Evolutionary conservation across 2,113 vertebrate genomes (phyloP).

Genomic region (Eubucco bourcierii): DNA sequence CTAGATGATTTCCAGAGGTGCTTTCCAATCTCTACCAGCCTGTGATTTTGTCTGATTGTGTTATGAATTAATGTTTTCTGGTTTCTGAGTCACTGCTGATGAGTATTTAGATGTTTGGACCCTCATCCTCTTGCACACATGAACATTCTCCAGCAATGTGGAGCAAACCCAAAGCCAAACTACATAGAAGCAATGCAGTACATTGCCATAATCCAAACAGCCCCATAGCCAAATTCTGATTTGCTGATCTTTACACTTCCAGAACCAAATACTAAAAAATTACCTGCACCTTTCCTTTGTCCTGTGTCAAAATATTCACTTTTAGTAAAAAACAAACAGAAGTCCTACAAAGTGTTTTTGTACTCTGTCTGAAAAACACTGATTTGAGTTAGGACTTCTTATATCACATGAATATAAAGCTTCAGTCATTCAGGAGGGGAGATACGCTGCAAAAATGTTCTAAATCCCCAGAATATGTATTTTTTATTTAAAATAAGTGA

Average conservation of each 20-base stretch:
- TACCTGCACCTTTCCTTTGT: not conserved
- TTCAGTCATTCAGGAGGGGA: not conserved
- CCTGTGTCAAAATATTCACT: not conserved
- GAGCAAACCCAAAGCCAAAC: not conserved
- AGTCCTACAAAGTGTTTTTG: not conserved
- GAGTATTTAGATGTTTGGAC: not conserved
- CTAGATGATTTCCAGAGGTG: too few relatives aligned
- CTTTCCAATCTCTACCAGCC: too few relatives aligned
- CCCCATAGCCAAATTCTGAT: not conserved
- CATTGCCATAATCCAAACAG: not conserved
- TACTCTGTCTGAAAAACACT: not conserved
- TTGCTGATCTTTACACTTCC: not conserved
- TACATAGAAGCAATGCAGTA: not conserved
- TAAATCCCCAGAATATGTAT: not conserved
- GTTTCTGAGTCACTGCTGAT: constrained; percentile 22
- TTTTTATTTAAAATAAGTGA: not conserved
- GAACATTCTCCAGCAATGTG: not conserved
- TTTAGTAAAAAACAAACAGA: not conserved
- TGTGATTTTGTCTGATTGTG: too few relatives aligned
- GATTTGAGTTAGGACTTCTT: not conserved
- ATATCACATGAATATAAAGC: not conserved
- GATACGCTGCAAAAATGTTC: not conserved
- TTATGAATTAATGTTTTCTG: not conserved
- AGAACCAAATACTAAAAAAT: not conserved
- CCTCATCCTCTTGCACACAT: not conserved